A percentile compares a stretch with the other conserved stretches of the same genome.
Evolutionary conservation across 2,888 invertebrate species (phyloP).

Genomic region (Ormyrus nitidulus): DNA sequence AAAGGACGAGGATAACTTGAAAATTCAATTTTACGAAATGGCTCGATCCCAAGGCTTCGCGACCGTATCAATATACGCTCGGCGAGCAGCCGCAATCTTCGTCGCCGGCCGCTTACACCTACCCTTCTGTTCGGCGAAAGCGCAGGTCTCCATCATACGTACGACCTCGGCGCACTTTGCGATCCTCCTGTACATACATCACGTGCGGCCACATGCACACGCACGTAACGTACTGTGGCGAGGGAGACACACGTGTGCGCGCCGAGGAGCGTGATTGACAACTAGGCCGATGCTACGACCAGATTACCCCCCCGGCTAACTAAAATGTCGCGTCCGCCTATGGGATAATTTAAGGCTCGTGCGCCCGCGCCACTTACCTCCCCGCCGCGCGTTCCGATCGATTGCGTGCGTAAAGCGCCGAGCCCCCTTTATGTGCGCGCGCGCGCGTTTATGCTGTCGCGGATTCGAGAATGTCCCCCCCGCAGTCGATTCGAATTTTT

Average conservation of each 20-base stretch:
- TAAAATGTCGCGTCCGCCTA: conserved; percentile 13
- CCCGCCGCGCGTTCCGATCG: not conserved
- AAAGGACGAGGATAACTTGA: too few relatives aligned
- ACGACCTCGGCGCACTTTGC: not conserved
- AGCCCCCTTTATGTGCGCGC: too few relatives aligned
- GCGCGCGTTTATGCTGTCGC: too few relatives aligned
- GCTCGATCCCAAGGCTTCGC: conserved; percentile 2
- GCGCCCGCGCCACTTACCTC: not conserved
- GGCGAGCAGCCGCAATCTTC: not conserved
- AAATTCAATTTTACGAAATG: not conserved
- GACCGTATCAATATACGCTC: conserved; percentile 2
- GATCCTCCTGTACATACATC: not conserved
- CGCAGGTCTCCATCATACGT: not conserved
- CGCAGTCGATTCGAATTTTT: too few relatives aligned
- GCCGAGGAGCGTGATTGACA: conserved; percentile 25
- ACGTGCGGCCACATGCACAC: not conserved
- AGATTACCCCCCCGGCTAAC: not conserved
- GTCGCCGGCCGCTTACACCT: too few relatives aligned
- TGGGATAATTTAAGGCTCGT: conserved; percentile 15
- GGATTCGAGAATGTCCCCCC: too few relatives aligned
- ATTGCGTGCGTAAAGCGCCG: not conserved
- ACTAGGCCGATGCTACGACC: conserved; percentile 25
- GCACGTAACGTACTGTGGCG: not conserved
- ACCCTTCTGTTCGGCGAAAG: not conserved
- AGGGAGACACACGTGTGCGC: not conserved